Percentiles rank a stretch among this genome's conserved stretches.
Evolutionary conservation across 2,113 vertebrate species (phyloP).

Genomic region (Pseudorectes ferrugineus): DNA sequence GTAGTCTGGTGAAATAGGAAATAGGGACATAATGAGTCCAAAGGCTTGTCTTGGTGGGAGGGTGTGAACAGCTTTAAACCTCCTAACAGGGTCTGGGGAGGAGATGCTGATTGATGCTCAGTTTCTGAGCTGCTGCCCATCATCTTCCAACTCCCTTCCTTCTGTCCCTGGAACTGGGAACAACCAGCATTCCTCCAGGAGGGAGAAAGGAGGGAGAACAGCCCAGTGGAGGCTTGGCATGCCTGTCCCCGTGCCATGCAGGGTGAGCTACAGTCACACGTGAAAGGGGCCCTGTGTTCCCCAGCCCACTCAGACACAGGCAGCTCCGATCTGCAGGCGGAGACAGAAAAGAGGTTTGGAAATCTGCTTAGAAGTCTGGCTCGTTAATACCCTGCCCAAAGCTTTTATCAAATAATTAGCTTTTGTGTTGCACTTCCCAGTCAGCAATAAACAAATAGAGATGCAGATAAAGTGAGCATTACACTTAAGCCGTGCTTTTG

Average conservation of each 20-base stretch:
- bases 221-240: rapidly evolving
- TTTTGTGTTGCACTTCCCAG: not conserved
- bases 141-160: not conserved
- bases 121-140: not conserved
- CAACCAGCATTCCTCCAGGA: not conserved
- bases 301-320: not conserved
- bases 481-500: not conserved
- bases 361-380: not conserved
- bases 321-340: not conserved
- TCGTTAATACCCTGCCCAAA: not conserved
- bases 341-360: not conserved
- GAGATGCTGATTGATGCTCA: not conserved
- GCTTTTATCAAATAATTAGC: conserved; percentile 33
- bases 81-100: not conserved
- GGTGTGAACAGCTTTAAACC: not conserved
- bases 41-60: not conserved
- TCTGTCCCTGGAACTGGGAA: not conserved
- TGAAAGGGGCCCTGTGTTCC: not conserved
- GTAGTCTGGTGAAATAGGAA: not conserved
- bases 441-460: conserved; percentile 34
- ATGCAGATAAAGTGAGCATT: not conserved
- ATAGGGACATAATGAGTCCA: not conserved
- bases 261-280: rapidly evolving
- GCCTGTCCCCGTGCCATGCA: rapidly evolving
- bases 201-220: not conserved